Evolutionary conservation across 2,888 invertebrate species (phyloP).

Genomic region (Chorisops tibialis): DNA sequence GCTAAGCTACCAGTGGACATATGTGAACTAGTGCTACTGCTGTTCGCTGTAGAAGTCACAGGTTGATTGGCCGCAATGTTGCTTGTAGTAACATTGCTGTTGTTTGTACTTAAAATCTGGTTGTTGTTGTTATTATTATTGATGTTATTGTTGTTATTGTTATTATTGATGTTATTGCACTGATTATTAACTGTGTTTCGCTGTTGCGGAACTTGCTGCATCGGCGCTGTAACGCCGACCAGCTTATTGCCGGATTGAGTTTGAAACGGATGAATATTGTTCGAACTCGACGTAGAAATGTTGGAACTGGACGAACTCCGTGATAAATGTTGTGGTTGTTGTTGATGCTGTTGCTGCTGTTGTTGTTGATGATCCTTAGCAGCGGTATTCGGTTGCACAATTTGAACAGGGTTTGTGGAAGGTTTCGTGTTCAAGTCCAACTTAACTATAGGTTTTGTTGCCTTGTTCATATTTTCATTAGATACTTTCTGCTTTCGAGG

Average conservation of each 20-base stretch:
- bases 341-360: slow-evolving; percentile 10
- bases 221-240: slow-evolving; percentile 50
- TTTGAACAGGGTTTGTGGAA: slow-evolving; percentile 50
- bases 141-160: slow-evolving; percentile 25
- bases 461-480: slow-evolving; percentile 41
- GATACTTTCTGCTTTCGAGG: slow-evolving; percentile 38
- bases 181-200: slow-evolving; percentile 32
- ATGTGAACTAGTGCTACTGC: slow-evolving; percentile 13
- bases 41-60: slow-evolving; percentile 7
- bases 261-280: slow-evolving; percentile 46
- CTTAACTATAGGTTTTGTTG: slow-evolving; percentile 51
- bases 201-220: slow-evolving; percentile 43
- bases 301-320: not conserved
- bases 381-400: slow-evolving; percentile 46
- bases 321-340: not conserved
- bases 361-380: slow-evolving; percentile 38
- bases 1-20: slow-evolving; percentile 19
- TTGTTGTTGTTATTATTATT: no score
- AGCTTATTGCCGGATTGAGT: slow-evolving; percentile 47
- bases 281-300: slow-evolving; percentile 37
- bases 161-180: slow-evolving; percentile 29
- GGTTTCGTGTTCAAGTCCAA: slow-evolving; percentile 46
- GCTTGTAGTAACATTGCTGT: slow-evolving; percentile 22
- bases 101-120: slow-evolving; percentile 29
- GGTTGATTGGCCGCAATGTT: slow-evolving; percentile 28